Base-by-base conservation (phyloP, 2,888 invertebrate genomes). In the Melieria picta region DNA sequence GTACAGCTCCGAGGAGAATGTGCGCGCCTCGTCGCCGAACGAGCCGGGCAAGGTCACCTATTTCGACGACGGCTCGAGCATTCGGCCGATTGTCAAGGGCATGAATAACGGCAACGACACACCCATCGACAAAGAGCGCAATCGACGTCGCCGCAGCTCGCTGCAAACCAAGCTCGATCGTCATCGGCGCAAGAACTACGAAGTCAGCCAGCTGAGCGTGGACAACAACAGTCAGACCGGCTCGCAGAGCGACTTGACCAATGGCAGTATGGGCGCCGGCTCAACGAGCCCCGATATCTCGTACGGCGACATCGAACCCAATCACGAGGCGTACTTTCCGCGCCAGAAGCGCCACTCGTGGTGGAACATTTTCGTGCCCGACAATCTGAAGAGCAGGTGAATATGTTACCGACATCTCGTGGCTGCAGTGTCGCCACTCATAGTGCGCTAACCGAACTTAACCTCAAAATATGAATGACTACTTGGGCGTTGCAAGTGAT, bases 331-430 rank as follows among this genome's bases (percentile, higher is more conserved):
- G 62, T 83, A 82, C 66, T 84, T 80, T 77, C 89, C 88, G 58
- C 87, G 86, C 77, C 87, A 93, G 85, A 94, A 94, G 85, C 89
- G 94, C 75, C 92, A 92, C 55, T 94, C 94, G 55, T 95, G 95
- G 95, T 95, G 95, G 95, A 94, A 94, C 85, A 93, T 94, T 76
- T 94, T 95, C 84, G 92, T 93, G 61, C 92, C 93, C 65, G 94
- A 95, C 80, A 92, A 91, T 81, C 89, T 90, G 74, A 91, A 90
- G 79, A 89, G 90, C 88, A 93, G 92, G 92, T 93, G 80, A 82
- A 64, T 30, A 30, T 30, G 30, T 30, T 30, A 30, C 30, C 30
- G 30, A 30, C 30, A 30, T 30, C 30, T 30, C 30, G 30, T 30
- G 30, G 3, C 30, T 3, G 30, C 30, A 30, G 30, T 3, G 30